Evolutionary conservation across 2,113 vertebrate genomes (phyloP).

Genomic region (Neomonachus schauinslandi): DNA sequence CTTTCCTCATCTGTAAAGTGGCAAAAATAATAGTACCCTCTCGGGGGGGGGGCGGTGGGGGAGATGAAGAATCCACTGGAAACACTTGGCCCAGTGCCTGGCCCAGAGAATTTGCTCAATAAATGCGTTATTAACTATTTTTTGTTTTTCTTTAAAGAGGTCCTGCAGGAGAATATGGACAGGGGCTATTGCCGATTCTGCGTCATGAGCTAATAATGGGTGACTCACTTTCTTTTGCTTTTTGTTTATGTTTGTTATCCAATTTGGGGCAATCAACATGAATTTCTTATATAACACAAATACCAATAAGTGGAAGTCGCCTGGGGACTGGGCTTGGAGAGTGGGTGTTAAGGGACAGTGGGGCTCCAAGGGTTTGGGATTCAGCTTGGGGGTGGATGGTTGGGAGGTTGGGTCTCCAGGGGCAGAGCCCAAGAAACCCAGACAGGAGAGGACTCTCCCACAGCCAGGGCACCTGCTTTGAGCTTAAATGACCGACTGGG

Average conservation of each 20-base stretch:
- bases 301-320: background rate
- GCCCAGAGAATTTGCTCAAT: background rate
- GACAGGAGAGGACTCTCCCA: background rate
- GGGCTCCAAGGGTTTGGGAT: background rate
- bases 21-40: background rate
- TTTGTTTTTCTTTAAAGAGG: background rate
- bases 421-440: background rate
- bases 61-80: background rate
- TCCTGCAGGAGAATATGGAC: background rate
- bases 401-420: background rate
- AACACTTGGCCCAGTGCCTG: background rate
- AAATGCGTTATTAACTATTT: background rate
- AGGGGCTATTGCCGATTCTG: background rate
- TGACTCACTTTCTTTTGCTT: background rate
- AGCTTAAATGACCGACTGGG: background rate
- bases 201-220: background rate
- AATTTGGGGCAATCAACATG: background rate
- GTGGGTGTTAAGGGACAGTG: background rate
- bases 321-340: background rate
- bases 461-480: background rate
- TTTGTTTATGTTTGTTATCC: background rate
- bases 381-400: background rate
- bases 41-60: background rate
- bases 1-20: background rate
- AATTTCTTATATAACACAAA: background rate